Evolutionary conservation across 2,797 vertebrate species (phyloP), one percentile per base, ranked within the genome.

Genomic region (Epinephelus coioides): DNA sequence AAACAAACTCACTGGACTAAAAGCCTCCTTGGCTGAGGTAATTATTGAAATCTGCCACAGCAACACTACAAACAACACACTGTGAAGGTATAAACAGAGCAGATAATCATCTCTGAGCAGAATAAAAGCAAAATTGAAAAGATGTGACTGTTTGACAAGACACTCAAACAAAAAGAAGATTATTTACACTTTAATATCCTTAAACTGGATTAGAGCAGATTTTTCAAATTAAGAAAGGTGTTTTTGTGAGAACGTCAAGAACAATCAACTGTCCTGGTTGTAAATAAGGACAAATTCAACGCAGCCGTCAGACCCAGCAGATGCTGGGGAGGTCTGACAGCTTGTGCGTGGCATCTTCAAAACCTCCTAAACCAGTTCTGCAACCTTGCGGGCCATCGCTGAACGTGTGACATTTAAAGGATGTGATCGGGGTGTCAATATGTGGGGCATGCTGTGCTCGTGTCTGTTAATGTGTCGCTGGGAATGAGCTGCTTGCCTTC

Each of bases 391-490:
- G 61, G 73, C 64, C 79, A 15, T 34, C 9, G 15, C 61, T 25
- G 63, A 69, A 65, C 14, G 14, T 43, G 54, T 88, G 86, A 85
- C 88, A 88, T 86, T 90, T 88, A 88, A 84, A 84, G 64, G 78
- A 88, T 84, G 82, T 72, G 84, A 85, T 78, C 15, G 13, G 34
- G 79, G 67, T 77, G 3, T 81, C 86, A 72, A 78, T 85, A 79
- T 72, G 66, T 64, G 76, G 71, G 43, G 44, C 77, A 62, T 15
- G 54, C 43, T 69, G 55, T 63, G 40, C 64, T 83, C 63, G 38
- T 60, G 69, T 78, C 55, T 55, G 11, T 27, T 75, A 73, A 78
- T 63, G 69, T 79, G 70, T 69, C 68, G 12, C 15, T 38, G 57
- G 50, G 76, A 85, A 74, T 55, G 63, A 68, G 64, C 63, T 47